Evolutionary conservation across 2,888 invertebrate genomes (phyloP), one percentile per base, ranked within the genome.

Genomic region (Drosophila nigricruria): DNA sequence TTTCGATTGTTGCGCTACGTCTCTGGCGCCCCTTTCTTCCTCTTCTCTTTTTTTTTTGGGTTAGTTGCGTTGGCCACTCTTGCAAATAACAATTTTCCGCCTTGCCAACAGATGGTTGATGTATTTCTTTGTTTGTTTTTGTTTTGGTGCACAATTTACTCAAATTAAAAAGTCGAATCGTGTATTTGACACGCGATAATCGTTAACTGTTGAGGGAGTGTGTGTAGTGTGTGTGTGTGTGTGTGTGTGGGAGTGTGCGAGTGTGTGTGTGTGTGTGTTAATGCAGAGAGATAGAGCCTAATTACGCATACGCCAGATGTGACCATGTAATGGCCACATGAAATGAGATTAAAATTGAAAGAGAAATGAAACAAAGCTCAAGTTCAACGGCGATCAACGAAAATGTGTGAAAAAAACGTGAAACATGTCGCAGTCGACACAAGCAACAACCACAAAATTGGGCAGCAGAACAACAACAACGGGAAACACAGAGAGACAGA

Each of bases 251-350:
- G n/a, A n/a, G n/a, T n/a, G n/a, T n/a, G n/a, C n/a, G n/a, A n/a
- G n/a, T n/a, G n/a, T 58, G 52, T 32, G 30, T 49, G 42, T 36
- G 50, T 40, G 49, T 20, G 18, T 60, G 40, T 69, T 38, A 27
- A 42, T 50, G 40, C 62, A 45, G 20, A 0, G 14, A 34, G 25
- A 12, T 32, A 53, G 25, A 56, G 40, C 49, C 66, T 81, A 83
- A 82, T 88, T 88, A 81, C 73, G 81, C 89, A 79, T 82, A 81
- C 81, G 79, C 86, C 86, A 87, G 89, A 89, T 87, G 86, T 50
- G 63, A 54, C 67, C 60, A 50, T n/a, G 12, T 18, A 56, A 65
- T 63, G 68, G 30, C 5, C 53, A 18, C 42, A 66, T 66, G 38
- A 60, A 73, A 68, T 49, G 57, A 70, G 74, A 84, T 76, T 42